A percentile compares a stretch with the other conserved stretches of the same genome.
Conservation (phyloP, 1,140 invertebrate genomes). For the Potamilus streckersoni region DNA sequence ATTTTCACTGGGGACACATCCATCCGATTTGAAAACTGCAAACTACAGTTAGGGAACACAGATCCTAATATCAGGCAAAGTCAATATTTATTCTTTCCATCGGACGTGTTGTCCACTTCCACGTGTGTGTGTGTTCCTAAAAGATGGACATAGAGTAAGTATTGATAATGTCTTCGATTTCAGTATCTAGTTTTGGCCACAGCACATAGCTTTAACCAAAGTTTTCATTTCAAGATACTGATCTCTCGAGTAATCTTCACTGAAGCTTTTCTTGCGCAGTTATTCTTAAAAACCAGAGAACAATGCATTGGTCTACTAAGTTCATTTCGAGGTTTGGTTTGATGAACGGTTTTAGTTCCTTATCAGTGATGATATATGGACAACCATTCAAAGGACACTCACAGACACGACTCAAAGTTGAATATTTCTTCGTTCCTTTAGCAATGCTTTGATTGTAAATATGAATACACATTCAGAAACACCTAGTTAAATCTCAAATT, state of each 20-base stretch:
- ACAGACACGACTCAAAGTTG: constrained; percentile 3
- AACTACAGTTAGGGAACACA: constrained; percentile 19
- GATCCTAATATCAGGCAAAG: constrained; percentile 4
- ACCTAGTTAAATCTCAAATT: constrained; percentile 36
- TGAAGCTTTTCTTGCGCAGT: constrained; percentile 65
- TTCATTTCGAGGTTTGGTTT: background rate
- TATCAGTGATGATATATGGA: background rate
- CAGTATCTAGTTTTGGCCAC: constrained; percentile 69
- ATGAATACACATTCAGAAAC: background rate
- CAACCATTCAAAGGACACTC: constrained; percentile 8
- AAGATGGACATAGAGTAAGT: constrained; percentile 56
- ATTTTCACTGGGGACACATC: constrained; percentile 48
- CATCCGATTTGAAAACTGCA: constrained; percentile 62
- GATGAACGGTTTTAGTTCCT: constrained; percentile 7
- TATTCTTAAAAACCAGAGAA: constrained; percentile 16
- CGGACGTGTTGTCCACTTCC: background rate
- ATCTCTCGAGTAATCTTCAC: constrained; percentile 60
- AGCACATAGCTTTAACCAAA: constrained; percentile 68
- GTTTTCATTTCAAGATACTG: constrained; percentile 72
- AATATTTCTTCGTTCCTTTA: constrained; percentile 10
- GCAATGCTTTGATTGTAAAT: constrained; percentile 3
- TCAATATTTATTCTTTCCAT: constrained; percentile 9
- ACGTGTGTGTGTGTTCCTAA: background rate
- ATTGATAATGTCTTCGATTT: constrained; percentile 64
- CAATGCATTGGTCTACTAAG: constrained; percentile 9